Evolutionary conservation across 2,113 vertebrate species (phyloP), one percentile per base, ranked within the genome.

Genomic region (Bettongia penicillata): DNA sequence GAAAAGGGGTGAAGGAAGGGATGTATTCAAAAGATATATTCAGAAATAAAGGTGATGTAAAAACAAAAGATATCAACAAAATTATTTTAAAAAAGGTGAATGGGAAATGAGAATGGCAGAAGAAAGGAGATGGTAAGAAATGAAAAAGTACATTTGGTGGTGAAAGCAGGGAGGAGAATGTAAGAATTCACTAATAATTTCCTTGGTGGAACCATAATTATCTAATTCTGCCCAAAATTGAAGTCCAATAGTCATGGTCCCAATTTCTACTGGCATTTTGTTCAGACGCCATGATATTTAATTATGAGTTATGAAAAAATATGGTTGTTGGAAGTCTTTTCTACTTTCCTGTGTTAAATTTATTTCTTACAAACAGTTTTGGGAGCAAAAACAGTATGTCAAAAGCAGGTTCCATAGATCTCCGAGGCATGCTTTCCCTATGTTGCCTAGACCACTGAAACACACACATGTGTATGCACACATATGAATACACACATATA

Each of bases 351-450:
- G 55, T 61, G 28, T 84, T 93, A n/a, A 26, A 90, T 95, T 94
- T 95, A 91, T 96, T 97, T 37, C 53, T 55, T 95, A 91, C 14
- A 95, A 96, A 94, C 91, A 95, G 48, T 47, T 93, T 91, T 96
- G 10, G 28, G 50, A 43, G 16, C 19, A 43, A 43, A 84, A 84
- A 89, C 28, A 94, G 92, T 96, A 91, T 94, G 25, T 16, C 57
- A 84, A 84, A 43, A 84, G 16, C 68, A 84, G 43, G n/a, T 84
- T 84, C 61, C n/a, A 43, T 43, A 43, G 68, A 4, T 84, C n/a
- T 84, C 19, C 43, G n/a, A 43, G n/a, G n/a, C n/a, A 84, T 43
- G 43, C 19, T n/a, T 43, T 84, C 43, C 37, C 19, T 84, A 84
- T 43, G n/a, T 84, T 84, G 37, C 68, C 37, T 84, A 6, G 37